Evolutionary conservation across 2,797 vertebrate genomes (phyloP).

Genomic region (Halcyon leucocephala): DNA sequence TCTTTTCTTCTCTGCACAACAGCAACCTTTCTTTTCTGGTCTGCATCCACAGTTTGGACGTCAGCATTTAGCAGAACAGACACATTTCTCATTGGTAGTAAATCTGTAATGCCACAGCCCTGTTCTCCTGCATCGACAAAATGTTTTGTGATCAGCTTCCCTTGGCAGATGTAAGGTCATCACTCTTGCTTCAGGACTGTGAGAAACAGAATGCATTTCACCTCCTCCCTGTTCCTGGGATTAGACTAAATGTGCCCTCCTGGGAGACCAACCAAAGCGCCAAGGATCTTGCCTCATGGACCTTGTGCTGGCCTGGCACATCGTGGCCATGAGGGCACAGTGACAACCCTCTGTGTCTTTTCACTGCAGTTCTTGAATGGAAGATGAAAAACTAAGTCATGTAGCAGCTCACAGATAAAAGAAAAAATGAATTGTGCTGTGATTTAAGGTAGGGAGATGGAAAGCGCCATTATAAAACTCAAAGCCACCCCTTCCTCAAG

Average conservation of each 20-base stretch:
- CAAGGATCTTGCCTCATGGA: not conserved
- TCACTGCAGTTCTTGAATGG: not conserved
- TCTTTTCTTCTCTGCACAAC: not conserved
- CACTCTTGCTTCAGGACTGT: not conserved
- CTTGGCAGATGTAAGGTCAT: not conserved
- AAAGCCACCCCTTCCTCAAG: not conserved
- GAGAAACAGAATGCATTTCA: not conserved
- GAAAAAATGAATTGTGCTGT: not conserved
- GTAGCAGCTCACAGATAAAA: not conserved
- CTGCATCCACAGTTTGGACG: not conserved
- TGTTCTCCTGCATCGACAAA: not conserved
- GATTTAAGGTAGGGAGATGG: not conserved
- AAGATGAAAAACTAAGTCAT: not conserved
- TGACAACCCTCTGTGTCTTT: not conserved
- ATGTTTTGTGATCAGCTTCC: not conserved
- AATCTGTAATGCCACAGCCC: fast-evolving
- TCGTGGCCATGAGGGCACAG: fast-evolving
- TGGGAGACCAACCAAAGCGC: not conserved
- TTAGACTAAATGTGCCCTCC: not conserved
- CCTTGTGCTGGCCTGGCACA: not conserved
- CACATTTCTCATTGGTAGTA: fast-evolving
- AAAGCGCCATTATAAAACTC: not conserved
- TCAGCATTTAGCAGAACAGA: not conserved
- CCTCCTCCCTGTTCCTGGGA: not conserved
- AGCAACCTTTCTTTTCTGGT: not conserved